These are phyloP conservation scores for Silurus glanis DNA, from an alignment of 2,113 vertebrate genomes.

Conservation along the genomic window DNA sequence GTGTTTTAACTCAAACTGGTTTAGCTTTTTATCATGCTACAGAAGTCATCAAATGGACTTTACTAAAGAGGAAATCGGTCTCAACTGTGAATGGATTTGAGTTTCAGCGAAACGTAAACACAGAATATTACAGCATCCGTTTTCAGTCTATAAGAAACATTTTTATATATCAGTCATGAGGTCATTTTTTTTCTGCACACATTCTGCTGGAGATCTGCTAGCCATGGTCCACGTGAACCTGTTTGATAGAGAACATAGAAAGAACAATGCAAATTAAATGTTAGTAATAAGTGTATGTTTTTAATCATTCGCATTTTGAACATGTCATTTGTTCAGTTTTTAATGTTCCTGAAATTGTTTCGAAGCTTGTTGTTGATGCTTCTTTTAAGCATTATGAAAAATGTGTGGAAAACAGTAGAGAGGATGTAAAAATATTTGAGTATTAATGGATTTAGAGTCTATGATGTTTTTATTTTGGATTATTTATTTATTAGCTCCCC, in stretches of 20 bases:
- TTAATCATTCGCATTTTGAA: background rate
- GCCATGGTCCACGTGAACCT: background rate
- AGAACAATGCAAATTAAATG: background rate
- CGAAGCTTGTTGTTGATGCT: background rate
- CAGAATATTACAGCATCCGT: background rate
- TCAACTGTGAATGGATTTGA: background rate
- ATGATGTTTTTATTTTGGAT: too few relatives aligned
- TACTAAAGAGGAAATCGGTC: background rate
- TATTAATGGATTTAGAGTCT: background rate
- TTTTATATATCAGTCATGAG: background rate
- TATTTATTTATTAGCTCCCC: background rate
- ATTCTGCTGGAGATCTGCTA: background rate
- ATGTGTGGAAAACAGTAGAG: background rate
- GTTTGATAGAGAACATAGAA: constrained; percentile 6
- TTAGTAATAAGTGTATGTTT: background rate
- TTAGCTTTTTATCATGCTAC: constrained; percentile 15
- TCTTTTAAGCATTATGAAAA: background rate
- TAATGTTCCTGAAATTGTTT: background rate
- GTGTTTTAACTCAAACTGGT: constrained; percentile 30
- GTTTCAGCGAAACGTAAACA: background rate
- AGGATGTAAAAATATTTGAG: background rate
- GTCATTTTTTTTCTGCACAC: background rate
- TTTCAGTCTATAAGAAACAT: background rate
- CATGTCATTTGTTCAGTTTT: background rate
- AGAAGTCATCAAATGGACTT: constrained; percentile 10